Evolutionary conservation across 2,113 vertebrate genomes (phyloP), one percentile per base, ranked within the genome.

Genomic region (Tachysurus fulvidraco): DNA sequence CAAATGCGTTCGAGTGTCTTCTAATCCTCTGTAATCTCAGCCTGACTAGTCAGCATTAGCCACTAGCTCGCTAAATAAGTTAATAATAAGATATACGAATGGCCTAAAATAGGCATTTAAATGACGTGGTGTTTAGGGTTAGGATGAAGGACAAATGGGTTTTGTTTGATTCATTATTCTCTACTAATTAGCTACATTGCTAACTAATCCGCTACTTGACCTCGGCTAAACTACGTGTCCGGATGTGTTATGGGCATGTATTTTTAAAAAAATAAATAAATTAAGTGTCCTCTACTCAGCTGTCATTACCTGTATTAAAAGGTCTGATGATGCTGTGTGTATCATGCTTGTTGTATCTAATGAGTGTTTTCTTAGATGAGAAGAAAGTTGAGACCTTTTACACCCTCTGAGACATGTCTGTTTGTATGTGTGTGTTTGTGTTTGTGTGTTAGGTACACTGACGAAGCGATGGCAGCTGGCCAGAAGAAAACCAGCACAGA

Each of bases 1-100:
- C 25, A 81, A 41, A 71, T 73, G 36, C 52, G 25, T 23, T 7
- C 0, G 52, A 41, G 52, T 28, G 69, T 52, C 60, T 52, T 17
- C 7, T 88, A 90, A 84, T 86, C 86, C 94, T 93, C 84, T 59
- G 84, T 95, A 93, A 95, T 93, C 94, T 93, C 73, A 84, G 19
- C 21, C 41, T 41, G 74, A 44, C 50, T 59, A 87, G 85, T 50
- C 44, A 13, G 44, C 19, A 44, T 81, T 67, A 52, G 23, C 41
- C 46, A 81, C 44, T 23, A 81, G 85, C 85, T 25, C 4, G 30
- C 19, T 54, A 52, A 57, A 59, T 17, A 28, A 57, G 11, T 23
- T 3, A 44, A 14, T 13, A 60, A 44, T 60, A 0, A 44, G 9
- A 12, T 44, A 0, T 13, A 60, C 7, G 17, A 59, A 14, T 41